phyloP scores from a whole-genome alignment of 1,140 invertebrate genomes.

The Palaemon carinicauda region DNA sequence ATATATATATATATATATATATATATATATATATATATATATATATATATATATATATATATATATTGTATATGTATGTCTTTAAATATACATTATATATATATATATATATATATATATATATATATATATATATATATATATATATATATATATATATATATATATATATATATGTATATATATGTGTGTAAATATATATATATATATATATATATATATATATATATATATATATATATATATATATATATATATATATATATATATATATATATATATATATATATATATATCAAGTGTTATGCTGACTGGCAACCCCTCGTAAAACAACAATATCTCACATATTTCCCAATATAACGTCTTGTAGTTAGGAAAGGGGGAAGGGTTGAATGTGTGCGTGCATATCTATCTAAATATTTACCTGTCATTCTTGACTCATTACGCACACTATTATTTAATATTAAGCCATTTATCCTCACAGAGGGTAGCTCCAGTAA shows the following conservation, averaged over 20 bases:
- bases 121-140: background rate
- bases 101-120: background rate
- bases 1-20: constrained; percentile 9
- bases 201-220: constrained; percentile 19
- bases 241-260: background rate
- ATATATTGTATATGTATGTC: background rate
- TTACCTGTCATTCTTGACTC: too few species aligned
- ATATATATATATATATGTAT: background rate
- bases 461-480: too few species aligned
- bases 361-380: too few species aligned
- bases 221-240: constrained; percentile 14
- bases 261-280: too few species aligned
- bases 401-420: too few species aligned
- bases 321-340: too few species aligned
- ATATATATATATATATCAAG: too few species aligned
- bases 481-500: too few species aligned
- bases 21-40: background rate
- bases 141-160: background rate
- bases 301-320: too few species aligned
- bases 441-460: too few species aligned
- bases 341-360: too few species aligned
- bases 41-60: background rate
- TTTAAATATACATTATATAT: background rate
- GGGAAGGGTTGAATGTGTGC: too few species aligned
- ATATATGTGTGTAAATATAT: background rate